phyloP scores from a whole-genome alignment of 2,113 vertebrate genomes.

The Chloroceryle aenea region DNA sequence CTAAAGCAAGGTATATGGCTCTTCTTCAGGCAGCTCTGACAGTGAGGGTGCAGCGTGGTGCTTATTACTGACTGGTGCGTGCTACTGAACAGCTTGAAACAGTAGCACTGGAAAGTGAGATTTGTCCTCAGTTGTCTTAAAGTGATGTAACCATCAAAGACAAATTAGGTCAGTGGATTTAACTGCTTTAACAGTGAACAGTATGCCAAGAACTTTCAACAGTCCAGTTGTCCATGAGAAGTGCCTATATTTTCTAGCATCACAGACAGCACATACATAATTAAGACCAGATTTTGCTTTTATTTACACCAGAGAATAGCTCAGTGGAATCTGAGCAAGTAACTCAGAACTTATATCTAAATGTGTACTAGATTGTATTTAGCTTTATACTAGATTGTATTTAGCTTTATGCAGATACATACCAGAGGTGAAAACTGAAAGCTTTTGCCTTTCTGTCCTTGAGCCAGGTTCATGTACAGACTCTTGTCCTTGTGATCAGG shows the following conservation, averaged over 20 bases:
- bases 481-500: background rate
- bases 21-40: background rate
- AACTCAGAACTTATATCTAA: background rate
- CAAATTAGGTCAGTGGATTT: conserved; percentile 40
- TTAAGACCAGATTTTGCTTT: background rate
- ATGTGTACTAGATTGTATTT: background rate
- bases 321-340: background rate
- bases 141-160: conserved; percentile 19
- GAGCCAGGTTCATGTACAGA: background rate
- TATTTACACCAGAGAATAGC: background rate
- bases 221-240: background rate
- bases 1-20: background rate
- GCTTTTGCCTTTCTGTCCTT: background rate
- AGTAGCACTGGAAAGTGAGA: background rate
- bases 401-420: conserved; percentile 9
- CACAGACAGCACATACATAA: background rate
- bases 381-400: background rate
- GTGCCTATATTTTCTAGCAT: background rate
- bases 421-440: background rate
- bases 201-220: background rate
- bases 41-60: rapidly evolving
- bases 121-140: conserved; percentile 47
- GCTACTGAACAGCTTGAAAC: background rate
- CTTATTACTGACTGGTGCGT: background rate
- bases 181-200: background rate